Percentiles rank a stretch among this genome's conserved stretches.
Conservation (phyloP, 2,113 vertebrate genomes). For the Puma concolor region DNA sequence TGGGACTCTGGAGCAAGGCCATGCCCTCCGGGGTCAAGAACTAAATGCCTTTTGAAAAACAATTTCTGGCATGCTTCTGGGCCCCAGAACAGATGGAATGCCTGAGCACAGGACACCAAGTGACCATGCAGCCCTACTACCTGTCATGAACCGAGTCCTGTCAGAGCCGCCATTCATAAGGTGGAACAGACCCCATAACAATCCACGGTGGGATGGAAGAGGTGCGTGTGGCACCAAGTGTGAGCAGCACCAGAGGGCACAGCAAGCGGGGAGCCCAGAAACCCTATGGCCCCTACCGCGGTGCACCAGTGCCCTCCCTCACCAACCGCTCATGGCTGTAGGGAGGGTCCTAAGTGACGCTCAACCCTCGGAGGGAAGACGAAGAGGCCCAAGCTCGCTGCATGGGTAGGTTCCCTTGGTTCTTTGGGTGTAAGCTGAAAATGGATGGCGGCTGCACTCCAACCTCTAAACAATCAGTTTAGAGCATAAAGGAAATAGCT, state of each 20-base stretch:
- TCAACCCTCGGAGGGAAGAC: not conserved
- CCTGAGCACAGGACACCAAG: not conserved
- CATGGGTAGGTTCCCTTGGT: not conserved
- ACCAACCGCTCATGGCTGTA: rapidly evolving
- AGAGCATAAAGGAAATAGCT: not conserved
- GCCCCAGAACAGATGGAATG: not conserved
- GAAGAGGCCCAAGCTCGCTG: not conserved
- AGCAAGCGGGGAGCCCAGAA: not conserved
- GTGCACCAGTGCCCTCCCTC: not conserved
- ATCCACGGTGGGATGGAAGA: rapidly evolving
- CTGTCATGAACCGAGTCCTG: not conserved
- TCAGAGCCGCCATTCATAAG: not conserved
- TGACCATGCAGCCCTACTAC: not conserved
- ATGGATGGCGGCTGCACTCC: no score
- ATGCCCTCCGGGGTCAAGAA: not conserved
- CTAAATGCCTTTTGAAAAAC: not conserved
- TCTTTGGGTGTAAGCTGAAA: rapidly evolving
- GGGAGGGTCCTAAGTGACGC: not conserved
- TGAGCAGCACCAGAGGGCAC: not conserved
- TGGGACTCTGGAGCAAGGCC: not conserved
- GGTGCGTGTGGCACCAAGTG: rapidly evolving
- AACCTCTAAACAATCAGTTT: not conserved
- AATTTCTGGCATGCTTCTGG: not conserved
- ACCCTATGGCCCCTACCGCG: rapidly evolving
- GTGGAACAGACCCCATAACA: not conserved